Conservation (phyloP, 2,113 vertebrate genomes). For the Cyanoramphus novaezelandiae region DNA sequence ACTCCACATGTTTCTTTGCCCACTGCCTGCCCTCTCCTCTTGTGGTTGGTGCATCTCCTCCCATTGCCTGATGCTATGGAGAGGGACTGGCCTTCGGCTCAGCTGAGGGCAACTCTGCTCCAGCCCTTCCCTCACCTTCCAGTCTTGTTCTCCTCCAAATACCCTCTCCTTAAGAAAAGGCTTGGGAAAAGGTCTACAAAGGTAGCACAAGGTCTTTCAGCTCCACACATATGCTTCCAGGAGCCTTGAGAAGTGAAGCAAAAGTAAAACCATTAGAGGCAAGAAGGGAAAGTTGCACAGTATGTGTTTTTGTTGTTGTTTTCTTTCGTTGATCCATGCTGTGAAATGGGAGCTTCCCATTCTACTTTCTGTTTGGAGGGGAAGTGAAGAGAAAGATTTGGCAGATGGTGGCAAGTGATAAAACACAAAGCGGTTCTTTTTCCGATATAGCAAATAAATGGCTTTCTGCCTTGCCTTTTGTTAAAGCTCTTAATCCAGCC, state of each 20-base stretch:
- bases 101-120: background rate
- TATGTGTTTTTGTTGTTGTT: background rate
- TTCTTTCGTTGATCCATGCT: background rate
- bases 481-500: slow-evolving; percentile 57
- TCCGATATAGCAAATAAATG: slow-evolving; percentile 19
- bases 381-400: background rate
- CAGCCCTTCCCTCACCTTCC: background rate
- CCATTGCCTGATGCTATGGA: background rate
- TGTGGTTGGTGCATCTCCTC: background rate
- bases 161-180: background rate
- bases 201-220: background rate
- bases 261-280: slow-evolving; percentile 25
- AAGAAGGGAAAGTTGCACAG: background rate
- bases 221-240: background rate
- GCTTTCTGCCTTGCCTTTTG: slow-evolving; percentile 37
- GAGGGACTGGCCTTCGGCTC: background rate
- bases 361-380: background rate
- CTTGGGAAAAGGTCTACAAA: background rate
- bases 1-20: background rate
- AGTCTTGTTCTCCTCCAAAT: background rate
- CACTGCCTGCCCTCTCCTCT: background rate
- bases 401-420: slow-evolving; percentile 4
- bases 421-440: slow-evolving; percentile 35
- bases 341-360: background rate
- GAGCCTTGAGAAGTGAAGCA: background rate